Evolutionary conservation across 2,113 vertebrate genomes (phyloP).

Genomic region (Macheiramphus alcinus): DNA sequence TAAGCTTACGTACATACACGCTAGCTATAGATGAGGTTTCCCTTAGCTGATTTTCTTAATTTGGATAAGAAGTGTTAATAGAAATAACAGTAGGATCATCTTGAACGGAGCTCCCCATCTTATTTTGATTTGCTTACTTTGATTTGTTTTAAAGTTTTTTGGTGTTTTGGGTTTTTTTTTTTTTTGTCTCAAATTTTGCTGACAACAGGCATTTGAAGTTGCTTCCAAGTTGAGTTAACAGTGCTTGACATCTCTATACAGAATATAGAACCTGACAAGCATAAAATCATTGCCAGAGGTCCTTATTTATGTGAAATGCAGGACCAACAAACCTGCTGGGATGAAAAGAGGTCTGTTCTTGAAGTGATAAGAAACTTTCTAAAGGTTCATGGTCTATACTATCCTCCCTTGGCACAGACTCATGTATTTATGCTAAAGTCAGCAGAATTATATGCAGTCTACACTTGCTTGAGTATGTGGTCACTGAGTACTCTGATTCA

Average conservation of each 20-base stretch:
- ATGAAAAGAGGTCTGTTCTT: background rate
- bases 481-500: background rate
- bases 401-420: background rate
- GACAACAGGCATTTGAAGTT: background rate
- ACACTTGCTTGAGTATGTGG: background rate
- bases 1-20: background rate
- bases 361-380: background rate
- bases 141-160: background rate
- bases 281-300: background rate
- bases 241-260: background rate
- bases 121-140: background rate
- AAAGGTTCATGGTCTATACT: background rate
- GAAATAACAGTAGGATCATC: background rate
- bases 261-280: background rate
- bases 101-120: background rate
- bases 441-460: rapidly evolving
- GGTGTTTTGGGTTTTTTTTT: too few species aligned
- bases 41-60: background rate
- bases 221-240: background rate
- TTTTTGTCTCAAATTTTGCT: background rate
- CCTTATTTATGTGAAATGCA: background rate
- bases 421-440: background rate
- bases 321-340: background rate
- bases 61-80: background rate
- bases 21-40: background rate